These are phyloP conservation scores for Himalopsyche anomala DNA, from an alignment of 2,888 invertebrate genomes.

Conservation along the genomic window DNA sequence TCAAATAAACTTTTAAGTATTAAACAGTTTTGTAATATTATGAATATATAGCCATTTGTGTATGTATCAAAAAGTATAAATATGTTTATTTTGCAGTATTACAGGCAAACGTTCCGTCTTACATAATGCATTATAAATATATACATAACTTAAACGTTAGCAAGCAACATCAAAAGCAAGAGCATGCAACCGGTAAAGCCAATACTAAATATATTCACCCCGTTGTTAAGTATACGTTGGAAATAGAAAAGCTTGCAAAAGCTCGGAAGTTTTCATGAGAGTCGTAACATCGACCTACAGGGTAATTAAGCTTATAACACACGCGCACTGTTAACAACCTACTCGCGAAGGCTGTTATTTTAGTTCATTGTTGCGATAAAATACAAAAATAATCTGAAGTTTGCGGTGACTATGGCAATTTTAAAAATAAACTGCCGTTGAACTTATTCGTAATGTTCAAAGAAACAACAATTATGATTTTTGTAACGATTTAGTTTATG, in stretches of 20 bases:
- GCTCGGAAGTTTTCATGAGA: slow-evolving; percentile 14
- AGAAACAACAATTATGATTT: not conserved
- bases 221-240: not conserved
- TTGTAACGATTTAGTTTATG: too few species aligned
- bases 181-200: too few species aligned
- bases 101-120: too few species aligned
- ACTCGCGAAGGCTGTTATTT: slow-evolving; percentile 35
- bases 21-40: too few species aligned
- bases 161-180: too few species aligned
- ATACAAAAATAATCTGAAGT: not conserved
- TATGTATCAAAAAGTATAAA: too few species aligned
- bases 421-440: not conserved
- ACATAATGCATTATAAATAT: too few species aligned
- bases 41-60: too few species aligned
- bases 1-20: too few species aligned
- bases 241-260: slow-evolving; percentile 7
- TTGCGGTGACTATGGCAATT: slow-evolving; percentile 15
- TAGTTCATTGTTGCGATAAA: slow-evolving; percentile 19
- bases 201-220: too few species aligned
- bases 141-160: too few species aligned
- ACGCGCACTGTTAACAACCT: slow-evolving; percentile 26
- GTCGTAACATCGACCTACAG: slow-evolving; percentile 6
- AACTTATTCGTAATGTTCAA: not conserved
- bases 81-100: too few species aligned
- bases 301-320: slow-evolving; percentile 35